Conservation (phyloP, 1,140 invertebrate species). For the Linepithema humile region DNA sequence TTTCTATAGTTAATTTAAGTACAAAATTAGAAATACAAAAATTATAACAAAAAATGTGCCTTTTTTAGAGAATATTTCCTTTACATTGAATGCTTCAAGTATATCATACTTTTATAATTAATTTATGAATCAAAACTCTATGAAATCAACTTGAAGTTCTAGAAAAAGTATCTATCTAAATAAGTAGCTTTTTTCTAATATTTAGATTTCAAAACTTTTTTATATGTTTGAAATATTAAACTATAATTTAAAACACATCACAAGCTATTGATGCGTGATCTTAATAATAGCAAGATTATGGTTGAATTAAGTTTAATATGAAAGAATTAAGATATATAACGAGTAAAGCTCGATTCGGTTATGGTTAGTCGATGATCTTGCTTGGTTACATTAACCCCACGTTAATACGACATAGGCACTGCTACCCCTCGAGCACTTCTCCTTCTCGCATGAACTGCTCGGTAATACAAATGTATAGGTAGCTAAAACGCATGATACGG, state of each 20-base stretch:
- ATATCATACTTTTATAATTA: background rate
- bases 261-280: background rate
- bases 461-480: conserved; percentile 35
- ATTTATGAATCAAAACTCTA: background rate
- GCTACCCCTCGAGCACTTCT: conserved; percentile 35
- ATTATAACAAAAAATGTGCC: background rate
- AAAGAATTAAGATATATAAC: background rate
- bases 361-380: conserved; percentile 46
- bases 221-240: too few species aligned
- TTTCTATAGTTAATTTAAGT: conserved; percentile 1
- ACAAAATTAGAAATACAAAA: background rate
- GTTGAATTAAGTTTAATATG: background rate
- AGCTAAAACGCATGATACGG: background rate
- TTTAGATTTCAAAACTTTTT: too few species aligned
- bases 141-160: background rate
- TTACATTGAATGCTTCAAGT: background rate
- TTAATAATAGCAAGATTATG: background rate
- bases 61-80: background rate
- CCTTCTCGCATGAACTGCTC: conserved; percentile 46
- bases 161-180: too few species aligned
- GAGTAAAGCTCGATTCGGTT: conserved; percentile 17
- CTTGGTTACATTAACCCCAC: conserved; percentile 60
- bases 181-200: too few species aligned
- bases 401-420: conserved; percentile 47
- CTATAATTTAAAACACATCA: too few species aligned